Evolutionary conservation across 2,797 vertebrate species (phyloP).

Genomic region (Crocidura indochinensis): DNA sequence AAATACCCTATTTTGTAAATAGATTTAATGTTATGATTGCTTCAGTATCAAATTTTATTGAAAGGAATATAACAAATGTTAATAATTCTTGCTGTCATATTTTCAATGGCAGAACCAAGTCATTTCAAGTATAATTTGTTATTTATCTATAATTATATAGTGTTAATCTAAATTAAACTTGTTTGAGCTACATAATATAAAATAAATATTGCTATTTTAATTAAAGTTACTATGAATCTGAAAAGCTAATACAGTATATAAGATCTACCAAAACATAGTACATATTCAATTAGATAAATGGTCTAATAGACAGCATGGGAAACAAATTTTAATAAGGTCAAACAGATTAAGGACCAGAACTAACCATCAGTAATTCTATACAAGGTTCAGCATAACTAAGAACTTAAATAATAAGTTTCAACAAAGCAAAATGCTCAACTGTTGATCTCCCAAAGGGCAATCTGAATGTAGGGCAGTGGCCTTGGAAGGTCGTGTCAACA

Average conservation of each 20-base stretch:
- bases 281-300: conserved; percentile 2
- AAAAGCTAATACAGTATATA: conserved; percentile 11
- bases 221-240: background rate
- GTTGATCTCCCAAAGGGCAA: background rate
- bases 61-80: conserved; percentile 5
- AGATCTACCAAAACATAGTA: background rate
- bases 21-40: conserved; percentile 23
- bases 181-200: background rate
- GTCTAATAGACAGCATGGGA: background rate
- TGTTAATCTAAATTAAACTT: conserved; percentile 49
- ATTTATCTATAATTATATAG: background rate
- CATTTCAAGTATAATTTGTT: background rate
- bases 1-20: background rate
- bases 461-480: background rate
- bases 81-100: conserved; percentile 21
- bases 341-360: background rate
- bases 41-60: background rate
- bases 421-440: background rate
- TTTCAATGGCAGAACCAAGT: background rate
- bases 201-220: conserved; percentile 44
- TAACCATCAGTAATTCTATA: background rate
- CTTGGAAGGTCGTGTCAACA: background rate
- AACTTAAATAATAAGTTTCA: background rate
- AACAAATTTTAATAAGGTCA: background rate
- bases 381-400: background rate